Evolutionary conservation across 2,888 invertebrate species (phyloP).

Genomic region (Dicranocentrus wangi): DNA sequence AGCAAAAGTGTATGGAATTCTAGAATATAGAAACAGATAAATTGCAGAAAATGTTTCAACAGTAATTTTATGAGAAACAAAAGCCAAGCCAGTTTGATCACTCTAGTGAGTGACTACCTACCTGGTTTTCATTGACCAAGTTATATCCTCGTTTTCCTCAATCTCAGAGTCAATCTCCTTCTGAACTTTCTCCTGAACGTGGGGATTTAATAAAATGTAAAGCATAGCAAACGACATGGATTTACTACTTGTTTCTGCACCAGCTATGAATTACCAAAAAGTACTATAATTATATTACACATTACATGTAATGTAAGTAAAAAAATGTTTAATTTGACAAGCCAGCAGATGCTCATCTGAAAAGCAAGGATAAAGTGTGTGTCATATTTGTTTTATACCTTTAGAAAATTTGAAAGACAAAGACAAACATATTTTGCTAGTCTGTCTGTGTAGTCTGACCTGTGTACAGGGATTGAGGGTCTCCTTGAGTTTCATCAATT

Average conservation of each 20-base stretch:
- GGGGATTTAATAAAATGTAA: conserved; percentile 39
- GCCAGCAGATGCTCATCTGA: conserved; percentile 7
- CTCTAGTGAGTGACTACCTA: conserved; percentile 1
- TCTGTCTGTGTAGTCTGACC: too few relatives aligned
- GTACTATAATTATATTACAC: too few relatives aligned
- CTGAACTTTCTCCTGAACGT: conserved; percentile 27
- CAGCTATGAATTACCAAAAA: conserved; percentile 31
- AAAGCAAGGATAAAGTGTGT: background rate
- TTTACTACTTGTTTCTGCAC: conserved; percentile 71
- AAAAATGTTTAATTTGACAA: background rate
- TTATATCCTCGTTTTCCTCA: background rate
- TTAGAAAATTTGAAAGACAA: too few relatives aligned
- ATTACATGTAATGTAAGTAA: background rate
- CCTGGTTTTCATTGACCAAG: background rate
- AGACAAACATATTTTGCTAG: too few relatives aligned
- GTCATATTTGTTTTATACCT: too few relatives aligned
- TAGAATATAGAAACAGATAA: background rate
- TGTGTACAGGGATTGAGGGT: too few relatives aligned
- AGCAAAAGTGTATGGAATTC: conserved; percentile 24
- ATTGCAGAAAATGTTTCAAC: background rate
- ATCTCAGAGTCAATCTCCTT: conserved; percentile 24
- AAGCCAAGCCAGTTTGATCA: background rate
- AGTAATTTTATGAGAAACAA: background rate
- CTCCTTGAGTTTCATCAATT: conserved; percentile 30
- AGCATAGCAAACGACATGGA: conserved; percentile 16